phyloP scores from a whole-genome alignment of 2,888 invertebrate genomes.

The Drosophila infuscata region DNA sequence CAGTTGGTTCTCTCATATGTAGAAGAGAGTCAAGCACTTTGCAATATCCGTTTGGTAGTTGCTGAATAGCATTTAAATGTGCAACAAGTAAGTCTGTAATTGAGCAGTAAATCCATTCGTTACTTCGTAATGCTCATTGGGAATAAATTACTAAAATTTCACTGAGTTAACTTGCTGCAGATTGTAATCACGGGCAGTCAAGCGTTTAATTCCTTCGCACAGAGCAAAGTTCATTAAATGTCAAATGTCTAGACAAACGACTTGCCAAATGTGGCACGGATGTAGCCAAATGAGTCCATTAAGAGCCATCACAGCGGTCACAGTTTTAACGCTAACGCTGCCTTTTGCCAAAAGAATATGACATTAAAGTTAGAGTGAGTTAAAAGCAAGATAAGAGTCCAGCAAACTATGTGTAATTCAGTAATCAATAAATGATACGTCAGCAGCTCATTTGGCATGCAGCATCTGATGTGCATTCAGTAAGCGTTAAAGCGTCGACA shows the following conservation, averaged over 20 bases:
- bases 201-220: slow-evolving; percentile 3
- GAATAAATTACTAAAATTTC: slow-evolving; percentile 8
- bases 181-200: slow-evolving; percentile 4
- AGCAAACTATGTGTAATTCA: slow-evolving; percentile 18
- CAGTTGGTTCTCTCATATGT: background rate
- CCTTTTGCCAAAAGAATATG: background rate
- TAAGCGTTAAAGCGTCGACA: slow-evolving; percentile 62
- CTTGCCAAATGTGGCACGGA: slow-evolving; percentile 25
- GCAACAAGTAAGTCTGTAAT: slow-evolving; percentile 4
- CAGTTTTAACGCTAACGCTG: slow-evolving; percentile 3
- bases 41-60: background rate
- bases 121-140: background rate
- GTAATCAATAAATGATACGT: slow-evolving; percentile 51
- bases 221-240: slow-evolving; percentile 26
- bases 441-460: slow-evolving; percentile 55
- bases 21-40: background rate
- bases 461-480: slow-evolving; percentile 28
- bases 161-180: background rate
- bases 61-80: slow-evolving; percentile 3
- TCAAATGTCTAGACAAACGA: slow-evolving; percentile 56
- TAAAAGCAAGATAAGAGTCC: slow-evolving; percentile 18
- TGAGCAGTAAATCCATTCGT: slow-evolving; percentile 3
- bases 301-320: slow-evolving; percentile 21
- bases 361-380: slow-evolving; percentile 8
- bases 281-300: slow-evolving; percentile 34